Conservation (phyloP, 1,140 invertebrate genomes). For the Octopus sinensis region DNA sequence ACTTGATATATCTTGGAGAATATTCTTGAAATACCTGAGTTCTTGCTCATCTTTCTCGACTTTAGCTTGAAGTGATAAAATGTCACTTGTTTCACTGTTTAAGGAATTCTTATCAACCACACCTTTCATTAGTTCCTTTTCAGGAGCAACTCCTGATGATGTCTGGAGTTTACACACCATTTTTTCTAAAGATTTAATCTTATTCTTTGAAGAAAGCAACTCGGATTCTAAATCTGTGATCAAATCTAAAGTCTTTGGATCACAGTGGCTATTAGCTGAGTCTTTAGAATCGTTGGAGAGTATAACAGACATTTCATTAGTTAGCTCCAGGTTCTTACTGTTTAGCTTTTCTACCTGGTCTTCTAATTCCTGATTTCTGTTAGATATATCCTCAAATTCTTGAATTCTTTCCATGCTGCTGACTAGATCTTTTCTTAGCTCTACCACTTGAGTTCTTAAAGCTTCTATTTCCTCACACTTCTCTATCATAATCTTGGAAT, state of each 20-base stretch:
- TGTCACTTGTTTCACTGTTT: background rate
- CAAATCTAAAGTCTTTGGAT: conserved; percentile 24
- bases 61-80: background rate
- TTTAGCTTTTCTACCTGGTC: conserved; percentile 12
- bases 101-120: background rate
- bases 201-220: conserved; percentile 21
- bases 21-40: background rate
- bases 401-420: conserved; percentile 8
- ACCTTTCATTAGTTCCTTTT: background rate
- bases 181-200: conserved; percentile 27
- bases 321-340: conserved; percentile 13
- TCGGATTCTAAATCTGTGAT: conserved; percentile 35
- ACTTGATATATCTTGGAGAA: background rate
- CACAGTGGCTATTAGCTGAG: background rate
- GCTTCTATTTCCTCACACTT: background rate
- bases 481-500: background rate
- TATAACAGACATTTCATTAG: conserved; percentile 24
- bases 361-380: conserved; percentile 20
- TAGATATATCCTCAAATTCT: conserved; percentile 24
- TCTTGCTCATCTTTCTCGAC: background rate
- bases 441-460: background rate
- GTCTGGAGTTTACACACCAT: conserved; percentile 21
- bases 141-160: background rate
- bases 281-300: conserved; percentile 17
- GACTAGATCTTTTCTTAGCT: background rate